phyloP scores from a whole-genome alignment of 2,888 invertebrate species.

The Cephus pygmeus region DNA sequence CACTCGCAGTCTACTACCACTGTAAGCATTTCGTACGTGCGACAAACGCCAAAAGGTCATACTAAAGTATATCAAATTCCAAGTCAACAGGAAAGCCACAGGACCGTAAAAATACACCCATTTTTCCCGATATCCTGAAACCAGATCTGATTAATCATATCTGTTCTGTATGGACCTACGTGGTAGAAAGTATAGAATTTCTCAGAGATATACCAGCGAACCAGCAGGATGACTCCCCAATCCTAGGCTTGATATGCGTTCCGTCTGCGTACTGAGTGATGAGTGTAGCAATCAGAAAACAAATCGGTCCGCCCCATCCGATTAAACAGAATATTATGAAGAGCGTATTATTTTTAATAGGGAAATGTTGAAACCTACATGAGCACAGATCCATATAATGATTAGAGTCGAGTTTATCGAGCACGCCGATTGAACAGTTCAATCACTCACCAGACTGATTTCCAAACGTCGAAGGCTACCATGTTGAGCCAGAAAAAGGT shows the following conservation, averaged over 20 bases:
- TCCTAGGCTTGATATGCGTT: slow-evolving; percentile 70
- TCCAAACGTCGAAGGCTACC: slow-evolving; percentile 76
- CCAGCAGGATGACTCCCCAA: slow-evolving; percentile 74
- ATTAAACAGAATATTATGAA: slow-evolving; percentile 70
- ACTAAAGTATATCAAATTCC: slow-evolving; percentile 72
- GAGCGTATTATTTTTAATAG: slow-evolving; percentile 69
- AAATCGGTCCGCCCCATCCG: slow-evolving; percentile 71
- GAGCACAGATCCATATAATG: slow-evolving; percentile 29
- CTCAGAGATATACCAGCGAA: slow-evolving; percentile 69
- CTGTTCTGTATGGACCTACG: neutral
- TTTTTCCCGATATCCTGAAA: slow-evolving; percentile 69
- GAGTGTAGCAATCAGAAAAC: slow-evolving; percentile 69
- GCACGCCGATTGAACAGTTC: neutral
- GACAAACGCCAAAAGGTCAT: slow-evolving; percentile 72
- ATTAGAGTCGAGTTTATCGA: neutral
- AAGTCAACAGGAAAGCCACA: slow-evolving; percentile 69
- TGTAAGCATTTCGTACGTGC: slow-evolving; percentile 69
- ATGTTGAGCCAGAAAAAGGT: slow-evolving; percentile 81
- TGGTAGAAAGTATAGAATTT: neutral
- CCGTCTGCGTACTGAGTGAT: slow-evolving; percentile 70
- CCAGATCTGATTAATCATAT: neutral
- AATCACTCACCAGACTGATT: slow-evolving; percentile 73
- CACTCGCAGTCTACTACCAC: slow-evolving; percentile 68
- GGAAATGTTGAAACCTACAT: slow-evolving; percentile 57
- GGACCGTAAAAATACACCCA: slow-evolving; percentile 79